Conservation (phyloP, 2,113 vertebrate species). For the Egretta garzetta region DNA sequence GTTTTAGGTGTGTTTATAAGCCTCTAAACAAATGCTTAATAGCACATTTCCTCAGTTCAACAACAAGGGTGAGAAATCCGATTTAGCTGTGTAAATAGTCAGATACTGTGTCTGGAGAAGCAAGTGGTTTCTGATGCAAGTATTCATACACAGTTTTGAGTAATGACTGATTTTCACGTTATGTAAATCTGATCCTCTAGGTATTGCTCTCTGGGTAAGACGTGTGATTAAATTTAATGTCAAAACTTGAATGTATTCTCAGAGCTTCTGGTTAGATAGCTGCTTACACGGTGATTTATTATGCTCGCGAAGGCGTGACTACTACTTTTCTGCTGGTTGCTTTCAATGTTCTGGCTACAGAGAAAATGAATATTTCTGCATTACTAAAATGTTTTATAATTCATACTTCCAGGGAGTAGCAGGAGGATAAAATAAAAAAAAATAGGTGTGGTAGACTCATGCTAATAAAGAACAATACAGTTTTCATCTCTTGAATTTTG, state of each 20-base stretch:
- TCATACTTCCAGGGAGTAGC: background rate
- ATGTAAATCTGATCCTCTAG: background rate
- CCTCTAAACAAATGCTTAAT: background rate
- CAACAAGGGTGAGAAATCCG: background rate
- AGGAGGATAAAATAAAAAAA: background rate
- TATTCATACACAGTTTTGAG: background rate
- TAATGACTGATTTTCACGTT: background rate
- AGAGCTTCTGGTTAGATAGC: background rate
- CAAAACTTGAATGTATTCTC: conserved; percentile 18
- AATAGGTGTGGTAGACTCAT: background rate
- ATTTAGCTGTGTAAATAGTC: conserved; percentile 10
- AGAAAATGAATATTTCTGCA: background rate
- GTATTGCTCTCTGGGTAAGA: conserved; percentile 18
- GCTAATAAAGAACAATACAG: background rate
- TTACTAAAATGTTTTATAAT: background rate
- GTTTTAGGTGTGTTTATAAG: background rate
- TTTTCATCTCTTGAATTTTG: background rate
- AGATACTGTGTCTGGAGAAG: background rate
- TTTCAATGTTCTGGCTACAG: background rate
- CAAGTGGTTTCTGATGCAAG: background rate
- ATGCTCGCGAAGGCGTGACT: background rate
- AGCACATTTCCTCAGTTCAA: background rate
- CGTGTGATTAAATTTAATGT: conserved; percentile 15
- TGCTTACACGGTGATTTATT: background rate
- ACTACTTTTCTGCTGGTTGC: background rate